Base-by-base conservation (phyloP, 1,140 invertebrate genomes). In the Sitobion miscanthi region DNA sequence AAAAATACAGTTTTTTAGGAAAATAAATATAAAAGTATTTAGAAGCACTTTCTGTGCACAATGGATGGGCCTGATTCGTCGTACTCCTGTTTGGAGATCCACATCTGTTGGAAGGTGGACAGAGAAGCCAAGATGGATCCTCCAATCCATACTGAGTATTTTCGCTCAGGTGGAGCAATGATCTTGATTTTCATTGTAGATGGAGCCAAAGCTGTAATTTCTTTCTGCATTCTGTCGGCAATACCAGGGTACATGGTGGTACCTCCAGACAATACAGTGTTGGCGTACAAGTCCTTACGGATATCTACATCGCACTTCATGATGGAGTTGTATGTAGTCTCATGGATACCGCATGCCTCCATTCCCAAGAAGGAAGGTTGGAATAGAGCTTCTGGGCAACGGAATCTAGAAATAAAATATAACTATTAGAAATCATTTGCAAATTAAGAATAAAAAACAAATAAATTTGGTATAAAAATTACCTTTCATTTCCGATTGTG, bases 211-310 rank as follows among this genome's bases (percentile, higher is more conserved):
- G 97, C 96, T 88, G 97, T 97, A 94, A 98, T 97, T 95, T 98
- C 98, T 94, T 97, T 97, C 94, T 97, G 96, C 96, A 98, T 97
- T 91, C 97, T 96, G 94, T 98, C 97, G 93, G 97, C 97, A 95
- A 98, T 97, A 96, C 98, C 98, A 92, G 98, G 98, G 96, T 98
- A 99, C 98, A 99, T 99, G 95, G 98, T 99, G 96, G 98, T 99
- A 96, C 98, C 98, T 95, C 98, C 98, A 94, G 98, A 99, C 94
- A 99, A 96, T 94, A 99, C 98, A 94, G 98, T 99, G 96, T 99
- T 99, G 96, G 98, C 98, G 95, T 99, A 99, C 96, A 99, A 96
- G 96, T 99, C 98, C 96, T 98, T 98, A 96, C 98, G 97, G 96
- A 98, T 98, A 95, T 98, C 98, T 49, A 98, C 97, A 95, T 99